Conservation (phyloP, 2,888 invertebrate genomes). For the Dorcus parallelipipedus region DNA sequence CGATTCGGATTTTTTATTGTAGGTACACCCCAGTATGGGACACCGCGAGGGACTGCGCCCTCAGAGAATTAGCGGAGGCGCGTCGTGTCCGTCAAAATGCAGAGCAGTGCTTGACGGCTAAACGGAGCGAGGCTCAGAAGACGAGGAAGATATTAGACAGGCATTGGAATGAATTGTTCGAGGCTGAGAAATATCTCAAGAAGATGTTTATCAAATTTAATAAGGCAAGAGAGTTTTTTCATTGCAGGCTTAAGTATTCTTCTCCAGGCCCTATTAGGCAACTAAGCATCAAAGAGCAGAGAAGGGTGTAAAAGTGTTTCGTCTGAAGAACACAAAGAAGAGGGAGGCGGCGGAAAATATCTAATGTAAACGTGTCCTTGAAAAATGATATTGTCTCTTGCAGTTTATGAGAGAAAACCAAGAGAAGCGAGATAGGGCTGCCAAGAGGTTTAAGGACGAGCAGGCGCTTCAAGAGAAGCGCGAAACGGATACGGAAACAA, state of each 20-base stretch:
- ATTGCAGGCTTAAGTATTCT: too few relatives aligned
- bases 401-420: conserved; percentile 63
- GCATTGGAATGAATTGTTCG: conserved; percentile 56
- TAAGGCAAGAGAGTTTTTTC: conserved; percentile 42
- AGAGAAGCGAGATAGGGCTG: conserved; percentile 62
- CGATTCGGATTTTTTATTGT: too few relatives aligned
- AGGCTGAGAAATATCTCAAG: conserved; percentile 54
- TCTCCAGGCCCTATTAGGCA: too few relatives aligned
- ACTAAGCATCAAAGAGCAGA: too few relatives aligned
- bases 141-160: conserved; percentile 51
- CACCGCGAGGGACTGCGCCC: too few relatives aligned
- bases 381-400: neutral
- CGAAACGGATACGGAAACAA: conserved; percentile 53
- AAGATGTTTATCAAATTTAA: conserved; percentile 59
- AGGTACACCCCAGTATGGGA: too few relatives aligned
- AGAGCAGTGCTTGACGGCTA: too few relatives aligned
- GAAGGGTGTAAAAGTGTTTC: too few relatives aligned
- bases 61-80: too few relatives aligned
- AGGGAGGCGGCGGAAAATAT: too few relatives aligned
- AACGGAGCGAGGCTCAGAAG: conserved; percentile 40
- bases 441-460: conserved; percentile 58
- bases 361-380: neutral
- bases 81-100: too few relatives aligned
- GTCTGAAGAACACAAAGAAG: too few relatives aligned
- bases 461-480: conserved; percentile 50